Percentiles rank a stretch among this genome's conserved stretches.
These are phyloP conservation scores for Leucophenga montana DNA, from an alignment of 2,888 invertebrate genomes.

Conservation along the genomic window DNA sequence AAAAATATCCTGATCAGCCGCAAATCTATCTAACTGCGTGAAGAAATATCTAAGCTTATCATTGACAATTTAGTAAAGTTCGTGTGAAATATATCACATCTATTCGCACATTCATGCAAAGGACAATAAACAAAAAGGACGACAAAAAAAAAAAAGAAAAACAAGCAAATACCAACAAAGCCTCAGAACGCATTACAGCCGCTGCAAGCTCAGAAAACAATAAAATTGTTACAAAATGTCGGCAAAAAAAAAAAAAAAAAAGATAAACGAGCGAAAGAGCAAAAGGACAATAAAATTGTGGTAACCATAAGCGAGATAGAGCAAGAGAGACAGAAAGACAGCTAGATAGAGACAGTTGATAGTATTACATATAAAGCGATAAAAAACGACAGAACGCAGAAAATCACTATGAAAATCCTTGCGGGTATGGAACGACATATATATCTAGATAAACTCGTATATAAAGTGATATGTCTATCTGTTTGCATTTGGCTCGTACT, in stretches of 20 bases:
- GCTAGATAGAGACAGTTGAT: conserved; percentile 19
- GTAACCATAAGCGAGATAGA: conserved; percentile 17
- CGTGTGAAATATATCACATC: conserved; percentile 20
- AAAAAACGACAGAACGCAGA: conserved; percentile 49
- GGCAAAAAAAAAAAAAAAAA: conserved; percentile 29
- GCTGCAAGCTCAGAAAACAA: conserved; percentile 50
- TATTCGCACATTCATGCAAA: no score
- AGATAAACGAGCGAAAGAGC: conserved; percentile 44
- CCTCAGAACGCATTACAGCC: conserved; percentile 35
- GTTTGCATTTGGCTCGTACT: no score
- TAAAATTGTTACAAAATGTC: conserved; percentile 60
- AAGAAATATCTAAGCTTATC: conserved; percentile 46
- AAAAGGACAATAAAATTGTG: conserved; percentile 5
- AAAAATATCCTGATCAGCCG: conserved; percentile 15
- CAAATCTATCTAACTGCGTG: conserved; percentile 23
- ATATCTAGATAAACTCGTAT: no score
- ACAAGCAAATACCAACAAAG: conserved; percentile 42
- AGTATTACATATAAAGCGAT: conserved; percentile 53
- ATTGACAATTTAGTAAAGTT: conserved; percentile 54
- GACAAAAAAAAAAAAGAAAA: neutral
- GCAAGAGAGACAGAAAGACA: conserved; percentile 48
- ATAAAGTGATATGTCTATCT: no score
- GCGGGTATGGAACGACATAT: conserved; percentile 23
- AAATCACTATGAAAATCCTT: conserved; percentile 55
- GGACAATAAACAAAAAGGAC: neutral